Conservation (phyloP, 2,113 vertebrate species). For the Phaetusa simplex region DNA sequence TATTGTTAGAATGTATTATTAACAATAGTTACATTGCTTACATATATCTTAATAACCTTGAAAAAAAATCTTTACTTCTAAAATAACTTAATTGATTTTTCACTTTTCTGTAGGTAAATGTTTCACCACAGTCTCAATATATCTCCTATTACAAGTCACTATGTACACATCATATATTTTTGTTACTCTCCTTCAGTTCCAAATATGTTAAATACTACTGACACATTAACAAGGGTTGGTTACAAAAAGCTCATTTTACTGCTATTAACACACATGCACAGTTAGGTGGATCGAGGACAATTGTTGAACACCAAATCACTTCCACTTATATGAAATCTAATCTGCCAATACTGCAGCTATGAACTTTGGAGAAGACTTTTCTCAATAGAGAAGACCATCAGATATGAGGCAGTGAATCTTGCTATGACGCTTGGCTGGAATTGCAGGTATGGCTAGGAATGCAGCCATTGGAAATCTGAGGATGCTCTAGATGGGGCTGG, state of each 20-base stretch:
- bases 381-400: neutral
- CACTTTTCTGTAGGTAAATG: slow-evolving; percentile 22
- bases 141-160: neutral
- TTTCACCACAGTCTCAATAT: neutral
- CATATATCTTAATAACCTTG: slow-evolving; percentile 7
- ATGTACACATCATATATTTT: neutral
- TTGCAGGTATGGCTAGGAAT: neutral
- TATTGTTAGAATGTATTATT: neutral
- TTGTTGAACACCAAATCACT: neutral
- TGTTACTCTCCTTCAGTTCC: neutral
- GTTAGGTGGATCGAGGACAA: neutral
- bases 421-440: neutral
- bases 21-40: neutral
- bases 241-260: slow-evolving; percentile 1
- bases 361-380: neutral
- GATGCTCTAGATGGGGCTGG: neutral
- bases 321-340: neutral
- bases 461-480: neutral
- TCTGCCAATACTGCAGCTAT: neutral
- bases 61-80: slow-evolving; percentile 31
- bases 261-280: neutral
- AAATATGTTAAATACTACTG: neutral
- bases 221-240: neutral
- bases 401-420: neutral
- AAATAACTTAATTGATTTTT: slow-evolving; percentile 54